phyloP scores from a whole-genome alignment of 1,140 invertebrate genomes.

The Sycophila sp. region DNA sequence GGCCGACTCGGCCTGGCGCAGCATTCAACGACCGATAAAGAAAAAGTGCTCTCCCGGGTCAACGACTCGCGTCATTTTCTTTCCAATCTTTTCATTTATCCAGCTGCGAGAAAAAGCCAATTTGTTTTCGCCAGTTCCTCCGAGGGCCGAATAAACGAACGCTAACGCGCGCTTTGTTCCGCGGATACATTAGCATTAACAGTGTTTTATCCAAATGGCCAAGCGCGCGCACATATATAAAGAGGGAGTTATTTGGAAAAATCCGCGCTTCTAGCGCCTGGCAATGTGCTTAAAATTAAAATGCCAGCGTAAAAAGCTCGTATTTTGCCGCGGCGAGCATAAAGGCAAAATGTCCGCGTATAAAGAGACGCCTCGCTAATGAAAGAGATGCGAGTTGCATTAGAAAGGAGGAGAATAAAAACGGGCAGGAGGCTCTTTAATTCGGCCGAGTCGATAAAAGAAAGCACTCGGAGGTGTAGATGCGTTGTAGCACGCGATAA shows the following conservation, averaged over 20 bases:
- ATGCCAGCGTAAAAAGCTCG: neutral
- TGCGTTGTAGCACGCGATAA: constrained; percentile 59
- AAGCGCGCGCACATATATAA: too few relatives aligned
- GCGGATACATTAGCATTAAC: too few relatives aligned
- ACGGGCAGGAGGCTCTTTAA: neutral
- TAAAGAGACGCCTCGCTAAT: too few relatives aligned
- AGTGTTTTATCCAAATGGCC: too few relatives aligned
- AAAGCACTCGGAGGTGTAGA: too few relatives aligned
- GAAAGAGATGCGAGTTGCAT: constrained; percentile 24
- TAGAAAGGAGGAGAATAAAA: neutral
- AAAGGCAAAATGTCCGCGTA: constrained; percentile 16
- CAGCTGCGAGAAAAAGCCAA: too few relatives aligned
- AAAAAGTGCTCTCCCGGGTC: neutral
- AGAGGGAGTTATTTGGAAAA: too few relatives aligned
- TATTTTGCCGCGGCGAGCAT: neutral
- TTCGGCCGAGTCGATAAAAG: constrained; percentile 4
- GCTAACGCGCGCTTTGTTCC: too few relatives aligned
- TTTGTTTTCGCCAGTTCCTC: too few relatives aligned
- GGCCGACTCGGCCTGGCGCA: neutral
- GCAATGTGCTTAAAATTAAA: constrained; percentile 17
- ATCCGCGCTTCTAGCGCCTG: too few relatives aligned
- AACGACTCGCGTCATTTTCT: neutral
- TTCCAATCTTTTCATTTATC: too few relatives aligned
- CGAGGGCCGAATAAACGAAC: too few relatives aligned
- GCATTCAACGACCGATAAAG: constrained; percentile 15